phyloP scores from a whole-genome alignment of 2,797 vertebrate genomes.

The Phyllotis vaccarum region DNA sequence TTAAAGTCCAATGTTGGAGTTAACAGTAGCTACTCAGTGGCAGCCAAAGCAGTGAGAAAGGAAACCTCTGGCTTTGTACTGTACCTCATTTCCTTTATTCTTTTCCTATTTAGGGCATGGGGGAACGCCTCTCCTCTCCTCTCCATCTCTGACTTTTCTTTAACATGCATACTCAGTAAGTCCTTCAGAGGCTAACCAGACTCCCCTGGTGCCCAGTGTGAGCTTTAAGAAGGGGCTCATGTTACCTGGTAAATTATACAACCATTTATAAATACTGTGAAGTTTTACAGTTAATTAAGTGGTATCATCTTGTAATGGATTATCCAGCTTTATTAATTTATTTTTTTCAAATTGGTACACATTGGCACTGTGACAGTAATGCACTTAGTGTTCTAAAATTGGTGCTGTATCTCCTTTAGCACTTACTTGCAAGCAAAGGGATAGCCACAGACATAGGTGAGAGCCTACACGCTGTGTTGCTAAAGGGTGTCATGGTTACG shows the following conservation, averaged over 20 bases:
- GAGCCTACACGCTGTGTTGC: conserved; percentile 36
- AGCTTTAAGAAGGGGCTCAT: conserved; percentile 69
- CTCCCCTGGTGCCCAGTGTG: conserved; percentile 67
- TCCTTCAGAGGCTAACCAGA: conserved; percentile 64
- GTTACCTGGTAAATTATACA: conserved; percentile 79
- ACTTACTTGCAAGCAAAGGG: conserved; percentile 61
- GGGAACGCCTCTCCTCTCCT: background rate
- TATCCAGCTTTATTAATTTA: conserved; percentile 78
- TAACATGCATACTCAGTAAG: conserved; percentile 52
- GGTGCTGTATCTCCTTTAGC: conserved; percentile 69
- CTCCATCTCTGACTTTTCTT: background rate
- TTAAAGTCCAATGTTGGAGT: conserved; percentile 38
- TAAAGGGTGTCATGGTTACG: conserved; percentile 56
- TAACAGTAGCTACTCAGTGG: background rate
- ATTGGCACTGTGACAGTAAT: conserved; percentile 78
- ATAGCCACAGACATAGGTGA: conserved; percentile 61
- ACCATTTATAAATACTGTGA: conserved; percentile 78
- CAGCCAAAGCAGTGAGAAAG: background rate
- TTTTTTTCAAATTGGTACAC: conserved; percentile 76
- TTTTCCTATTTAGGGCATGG: background rate
- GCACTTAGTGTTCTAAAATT: conserved; percentile 83
- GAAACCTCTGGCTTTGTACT: background rate
- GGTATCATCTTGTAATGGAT: conserved; percentile 79
- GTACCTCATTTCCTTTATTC: conserved; percentile 36
- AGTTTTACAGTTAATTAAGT: conserved; percentile 81